Evolutionary conservation across 2,888 invertebrate genomes (phyloP).

Genomic region (Drosophila bunnanda): DNA sequence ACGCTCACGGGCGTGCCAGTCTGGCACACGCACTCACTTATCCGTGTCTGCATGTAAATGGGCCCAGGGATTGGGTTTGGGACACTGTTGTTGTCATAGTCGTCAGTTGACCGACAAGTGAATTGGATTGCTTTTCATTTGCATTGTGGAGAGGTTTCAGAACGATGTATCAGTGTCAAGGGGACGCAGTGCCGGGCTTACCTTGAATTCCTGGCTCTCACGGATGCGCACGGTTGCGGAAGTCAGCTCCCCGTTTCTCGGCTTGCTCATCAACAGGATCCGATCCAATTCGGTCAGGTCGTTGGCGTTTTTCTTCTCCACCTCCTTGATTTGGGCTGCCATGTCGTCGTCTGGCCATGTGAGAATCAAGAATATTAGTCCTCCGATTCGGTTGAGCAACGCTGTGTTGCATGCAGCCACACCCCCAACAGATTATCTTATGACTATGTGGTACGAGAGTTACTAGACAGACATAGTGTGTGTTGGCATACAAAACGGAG

Average conservation of each 20-base stretch:
- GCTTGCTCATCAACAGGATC: conserved; percentile 95
- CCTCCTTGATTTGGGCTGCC: conserved; percentile 88
- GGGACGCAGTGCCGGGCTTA: conserved; percentile 83
- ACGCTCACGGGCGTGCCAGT: conserved; percentile 19
- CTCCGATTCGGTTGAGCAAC: background rate
- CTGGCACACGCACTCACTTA: conserved; percentile 19
- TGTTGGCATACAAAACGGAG: conserved; percentile 42
- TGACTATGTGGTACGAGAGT: conserved; percentile 15
- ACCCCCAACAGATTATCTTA: conserved; percentile 38
- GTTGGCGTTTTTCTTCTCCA: conserved; percentile 88
- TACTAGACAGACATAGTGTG: conserved; percentile 34
- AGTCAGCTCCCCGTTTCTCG: conserved; percentile 94
- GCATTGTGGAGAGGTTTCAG: conserved; percentile 17
- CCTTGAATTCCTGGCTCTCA: conserved; percentile 99
- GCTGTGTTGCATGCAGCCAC: conserved; percentile 38
- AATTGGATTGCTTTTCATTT: conserved; percentile 46
- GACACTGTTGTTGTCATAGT: conserved; percentile 12
- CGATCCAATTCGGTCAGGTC: conserved; percentile 92
- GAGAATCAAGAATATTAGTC: conserved; percentile 27
- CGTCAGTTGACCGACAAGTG: conserved; percentile 28
- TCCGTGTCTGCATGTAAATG: conserved; percentile 18
- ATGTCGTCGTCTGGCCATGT: conserved; percentile 85
- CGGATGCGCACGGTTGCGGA: conserved; percentile 95
- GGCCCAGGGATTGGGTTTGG: conserved; percentile 10
- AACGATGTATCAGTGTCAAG: background rate